Evolutionary conservation across 2,888 invertebrate genomes (phyloP), one percentile per base, ranked within the genome.

Genomic region (Globia sparganii): DNA sequence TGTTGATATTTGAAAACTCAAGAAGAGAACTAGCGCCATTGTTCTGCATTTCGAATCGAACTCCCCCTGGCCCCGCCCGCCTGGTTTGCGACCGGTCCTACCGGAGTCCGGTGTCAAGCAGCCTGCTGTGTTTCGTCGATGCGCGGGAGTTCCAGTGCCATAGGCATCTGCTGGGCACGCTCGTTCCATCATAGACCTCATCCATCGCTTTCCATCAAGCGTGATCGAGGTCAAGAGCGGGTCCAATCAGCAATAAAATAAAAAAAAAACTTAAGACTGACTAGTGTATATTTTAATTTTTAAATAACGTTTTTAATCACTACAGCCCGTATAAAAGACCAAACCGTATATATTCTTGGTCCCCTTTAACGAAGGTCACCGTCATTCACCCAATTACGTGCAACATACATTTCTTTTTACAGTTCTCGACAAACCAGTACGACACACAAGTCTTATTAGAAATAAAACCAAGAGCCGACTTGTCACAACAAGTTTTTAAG

Each of bases 391-490:
- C 58, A 68, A 84, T 84, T 83, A 80, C n/a, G 43, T 21, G 6
- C 40, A 56, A 64, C 34, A 74, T 77, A 40, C 25, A 74, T 77
- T 72, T 74, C 21, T 86, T 86, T 78, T 70, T 56, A 77, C 61
- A 58, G 46, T 74, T 46, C 67, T 74, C 28, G 8, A 65, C 37
- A 37, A 86, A 86, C 74, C 74, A 82, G 83, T 67, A 86, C 21
- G 2, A n/a, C 56, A 84, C 59, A 25, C 28, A 25, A 56, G 40
- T 64, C 13, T 84, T 83, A 84, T 86, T 70, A 80, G 84, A 86
- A 86, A 77, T 25, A 80, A 86, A 86, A 78, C 74, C 25, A 78
- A 71, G 72, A 71, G n/a, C 5, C 3, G 40, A 66, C 34, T 72
- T 69, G 58, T 40, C 11, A 31, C 37, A 72, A 71, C 84, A 34